Base-by-base conservation (phyloP, 2,113 vertebrate species). In the Takifugu flavidus region DNA sequence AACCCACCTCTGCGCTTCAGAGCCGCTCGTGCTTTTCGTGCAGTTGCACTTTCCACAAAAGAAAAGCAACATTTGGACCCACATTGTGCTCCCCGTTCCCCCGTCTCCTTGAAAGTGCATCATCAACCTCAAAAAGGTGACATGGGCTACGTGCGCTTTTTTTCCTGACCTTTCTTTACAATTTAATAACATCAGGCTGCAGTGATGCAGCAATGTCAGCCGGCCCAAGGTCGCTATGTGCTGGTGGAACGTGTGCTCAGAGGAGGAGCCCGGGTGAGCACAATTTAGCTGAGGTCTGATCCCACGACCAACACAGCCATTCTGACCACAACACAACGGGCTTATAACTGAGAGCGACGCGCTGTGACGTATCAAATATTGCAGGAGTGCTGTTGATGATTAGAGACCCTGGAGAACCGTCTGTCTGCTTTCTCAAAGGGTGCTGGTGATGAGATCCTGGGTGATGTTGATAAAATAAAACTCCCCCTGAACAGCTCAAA, bases 171-270 rank as follows among this genome's bases (percentile, higher is more conserved):
- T 77, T 79, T 60, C 51, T 29, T 53, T 59, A 84, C 83, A 90
- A 86, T 89, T 78, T 89, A 89, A 90, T 86, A 89, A 85, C 81
- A 78, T 78, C 75, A 66, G 80, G 62, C 74, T 26, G 58, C 62
- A 67, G 57, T 31, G 82, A 84, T 82, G 82, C 84, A 74, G 75
- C 80, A 83, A 86, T 83, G 87, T 85, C 72, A 51, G 67, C 49
- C 7, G 42, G 80, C 77, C 76, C 86, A 89, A 89, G 85, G 90
- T 89, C 82, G 78, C 65, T 59, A 27, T 50, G 56, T 31, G 79
- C 74, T 65, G 52, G 34, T 39, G 34, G 8, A 39, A 39, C 7
- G 34, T 31, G 29, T 3, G 29, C 29, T 39, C 34, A 1, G 3
- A 39, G 34, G 31, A 49, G 44, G 59, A 53, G 46, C 45, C 6